Percentiles rank a stretch among this genome's conserved stretches.
These are phyloP conservation scores for Bryconaethiops microstoma DNA, from an alignment of 2,797 vertebrate genomes.

Conservation along the genomic window DNA sequence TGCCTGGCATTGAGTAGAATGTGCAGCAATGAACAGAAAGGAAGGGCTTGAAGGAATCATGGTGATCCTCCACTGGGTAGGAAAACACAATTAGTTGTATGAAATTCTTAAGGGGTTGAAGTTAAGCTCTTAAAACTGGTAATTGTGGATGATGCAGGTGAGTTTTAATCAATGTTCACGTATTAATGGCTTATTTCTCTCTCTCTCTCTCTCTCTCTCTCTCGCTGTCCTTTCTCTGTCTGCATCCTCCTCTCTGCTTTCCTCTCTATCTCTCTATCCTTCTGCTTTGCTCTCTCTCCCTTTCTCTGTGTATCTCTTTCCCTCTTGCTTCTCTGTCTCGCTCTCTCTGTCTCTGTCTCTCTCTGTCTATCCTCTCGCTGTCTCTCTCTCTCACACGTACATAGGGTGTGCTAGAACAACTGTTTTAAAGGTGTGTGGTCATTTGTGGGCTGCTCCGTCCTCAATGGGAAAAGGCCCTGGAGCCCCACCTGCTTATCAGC, in stretches of 20 bases:
- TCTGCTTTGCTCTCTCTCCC: too few species aligned
- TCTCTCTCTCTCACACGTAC: neutral
- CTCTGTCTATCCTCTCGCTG: too few species aligned
- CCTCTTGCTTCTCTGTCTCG: too few species aligned
- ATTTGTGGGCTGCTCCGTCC: conserved; percentile 36
- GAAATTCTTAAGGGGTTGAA: neutral
- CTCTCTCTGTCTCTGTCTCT: neutral
- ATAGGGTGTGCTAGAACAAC: conserved; percentile 20
- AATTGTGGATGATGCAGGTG: neutral
- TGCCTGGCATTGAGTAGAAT: neutral
- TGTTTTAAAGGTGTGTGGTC: conserved; percentile 39
- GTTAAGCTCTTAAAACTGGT: neutral
- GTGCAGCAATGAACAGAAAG: neutral
- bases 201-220: neutral
- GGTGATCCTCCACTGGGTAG: neutral
- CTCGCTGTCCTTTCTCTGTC: too few species aligned
- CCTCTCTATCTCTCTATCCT: too few species aligned
- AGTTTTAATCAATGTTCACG: neutral
- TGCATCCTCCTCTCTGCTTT: too few species aligned
- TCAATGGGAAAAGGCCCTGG: conserved; percentile 11
- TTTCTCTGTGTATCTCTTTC: too few species aligned
- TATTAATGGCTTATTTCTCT: neutral
- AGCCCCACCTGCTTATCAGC: conserved; percentile 46
- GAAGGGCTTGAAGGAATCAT: neutral
- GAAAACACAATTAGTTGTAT: neutral